Conservation (phyloP, 2,797 vertebrate species). For the Ptychadena robeensis region DNA sequence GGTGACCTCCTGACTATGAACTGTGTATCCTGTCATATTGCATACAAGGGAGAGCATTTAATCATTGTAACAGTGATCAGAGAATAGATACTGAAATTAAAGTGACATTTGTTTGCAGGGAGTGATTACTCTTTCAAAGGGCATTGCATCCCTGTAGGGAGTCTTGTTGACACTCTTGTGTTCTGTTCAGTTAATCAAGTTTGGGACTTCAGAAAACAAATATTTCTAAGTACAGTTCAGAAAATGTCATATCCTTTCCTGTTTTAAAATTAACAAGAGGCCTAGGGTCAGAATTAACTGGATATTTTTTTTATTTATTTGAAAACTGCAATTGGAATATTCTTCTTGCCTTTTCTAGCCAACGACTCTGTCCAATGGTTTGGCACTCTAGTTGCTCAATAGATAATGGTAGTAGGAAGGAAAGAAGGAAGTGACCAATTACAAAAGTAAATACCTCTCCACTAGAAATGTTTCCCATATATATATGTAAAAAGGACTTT, state of each 20-base stretch:
- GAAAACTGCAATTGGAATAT: not conserved
- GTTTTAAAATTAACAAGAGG: slow-evolving; percentile 14
- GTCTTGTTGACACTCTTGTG: slow-evolving; percentile 58
- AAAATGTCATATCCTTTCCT: slow-evolving; percentile 53
- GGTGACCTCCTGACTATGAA: slow-evolving; percentile 49
- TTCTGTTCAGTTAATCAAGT: slow-evolving; percentile 59
- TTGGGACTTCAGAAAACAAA: slow-evolving; percentile 53
- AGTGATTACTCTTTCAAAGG: slow-evolving; percentile 62
- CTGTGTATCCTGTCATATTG: slow-evolving; percentile 44
- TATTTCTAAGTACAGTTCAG: slow-evolving; percentile 41
- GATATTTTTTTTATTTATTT: not conserved
- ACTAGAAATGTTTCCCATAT: too few relatives aligned
- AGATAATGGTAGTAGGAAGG: too few relatives aligned
- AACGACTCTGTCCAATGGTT: not conserved
- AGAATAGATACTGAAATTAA: slow-evolving; percentile 60
- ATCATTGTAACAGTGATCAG: slow-evolving; percentile 61
- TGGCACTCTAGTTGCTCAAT: too few relatives aligned
- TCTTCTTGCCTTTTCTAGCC: not conserved
- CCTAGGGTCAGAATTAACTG: slow-evolving; percentile 1
- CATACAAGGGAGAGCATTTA: slow-evolving; percentile 53
- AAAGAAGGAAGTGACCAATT: too few relatives aligned
- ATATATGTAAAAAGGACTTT: too few relatives aligned
- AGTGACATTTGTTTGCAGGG: slow-evolving; percentile 60
- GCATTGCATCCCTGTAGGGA: slow-evolving; percentile 55
- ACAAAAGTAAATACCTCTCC: too few relatives aligned